Evolutionary conservation across 2,797 vertebrate species (phyloP).

Genomic region (Molothrus ater): DNA sequence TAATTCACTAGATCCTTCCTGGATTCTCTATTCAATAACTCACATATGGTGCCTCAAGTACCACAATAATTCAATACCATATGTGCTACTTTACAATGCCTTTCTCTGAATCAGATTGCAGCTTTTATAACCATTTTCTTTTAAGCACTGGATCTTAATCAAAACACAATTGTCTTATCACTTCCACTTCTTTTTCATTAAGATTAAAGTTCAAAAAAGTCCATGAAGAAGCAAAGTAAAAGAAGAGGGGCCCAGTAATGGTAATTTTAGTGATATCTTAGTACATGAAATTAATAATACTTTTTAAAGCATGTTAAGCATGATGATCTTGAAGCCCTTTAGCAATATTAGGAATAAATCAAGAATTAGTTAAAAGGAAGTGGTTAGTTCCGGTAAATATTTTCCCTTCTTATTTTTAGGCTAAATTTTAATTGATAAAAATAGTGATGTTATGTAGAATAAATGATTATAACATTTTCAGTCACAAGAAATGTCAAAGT

Average conservation of each 20-base stretch:
- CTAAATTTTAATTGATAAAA: background rate
- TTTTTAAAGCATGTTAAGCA: background rate
- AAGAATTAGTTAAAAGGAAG: background rate
- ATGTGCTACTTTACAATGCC: background rate
- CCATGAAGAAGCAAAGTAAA: background rate
- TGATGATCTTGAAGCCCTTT: background rate
- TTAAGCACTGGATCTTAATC: background rate
- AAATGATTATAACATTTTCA: background rate
- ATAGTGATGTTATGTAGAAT: background rate
- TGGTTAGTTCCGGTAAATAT: background rate
- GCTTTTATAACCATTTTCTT: background rate
- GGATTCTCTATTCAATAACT: background rate
- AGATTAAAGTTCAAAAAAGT: background rate
- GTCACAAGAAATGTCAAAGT: background rate
- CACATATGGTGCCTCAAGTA: background rate
- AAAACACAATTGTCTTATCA: background rate
- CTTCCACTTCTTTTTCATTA: background rate
- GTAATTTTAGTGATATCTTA: background rate
- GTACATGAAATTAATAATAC: background rate
- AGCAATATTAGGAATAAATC: background rate
- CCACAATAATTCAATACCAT: background rate
- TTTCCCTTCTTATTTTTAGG: background rate
- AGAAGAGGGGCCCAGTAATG: background rate
- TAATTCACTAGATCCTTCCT: background rate
- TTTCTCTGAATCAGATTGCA: background rate